Evolutionary conservation across 2,888 invertebrate species (phyloP).

Genomic region (Agriotes lineatus): DNA sequence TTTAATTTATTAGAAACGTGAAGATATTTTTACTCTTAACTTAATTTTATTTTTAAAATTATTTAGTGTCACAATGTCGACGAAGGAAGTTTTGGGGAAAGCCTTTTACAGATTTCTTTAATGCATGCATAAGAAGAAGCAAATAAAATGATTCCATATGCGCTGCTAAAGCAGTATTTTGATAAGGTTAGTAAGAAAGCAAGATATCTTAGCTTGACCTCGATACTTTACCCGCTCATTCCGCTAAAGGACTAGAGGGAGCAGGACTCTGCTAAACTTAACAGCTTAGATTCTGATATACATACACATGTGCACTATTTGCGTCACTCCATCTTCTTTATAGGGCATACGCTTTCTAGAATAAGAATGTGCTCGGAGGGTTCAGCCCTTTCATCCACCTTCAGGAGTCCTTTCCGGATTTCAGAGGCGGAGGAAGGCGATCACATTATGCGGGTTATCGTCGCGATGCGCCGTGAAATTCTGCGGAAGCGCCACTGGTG

Average conservation of each 20-base stretch:
- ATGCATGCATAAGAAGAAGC: no score
- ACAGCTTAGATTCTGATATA: conserved; percentile 7
- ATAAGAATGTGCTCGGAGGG: conserved; percentile 3
- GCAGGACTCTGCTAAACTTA: background rate
- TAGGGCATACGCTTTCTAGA: conserved; percentile 3
- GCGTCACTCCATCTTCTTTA: conserved; percentile 8
- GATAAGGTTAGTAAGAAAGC: no score
- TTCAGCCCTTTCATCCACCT: conserved; percentile 9
- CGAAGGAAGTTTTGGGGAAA: no score
- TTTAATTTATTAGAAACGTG: no score
- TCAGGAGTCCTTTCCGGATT: conserved; percentile 6
- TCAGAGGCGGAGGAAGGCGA: conserved; percentile 11
- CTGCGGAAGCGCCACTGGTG: conserved; percentile 9
- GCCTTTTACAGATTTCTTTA: no score
- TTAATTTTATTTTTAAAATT: no score
- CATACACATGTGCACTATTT: conserved; percentile 11
- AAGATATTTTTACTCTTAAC: no score
- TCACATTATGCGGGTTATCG: conserved; percentile 4
- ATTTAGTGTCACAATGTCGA: no score
- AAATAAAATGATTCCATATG: no score
- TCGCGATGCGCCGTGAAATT: background rate
- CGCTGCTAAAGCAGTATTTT: no score
- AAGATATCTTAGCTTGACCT: no score
- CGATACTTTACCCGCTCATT: background rate
- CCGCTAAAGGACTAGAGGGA: background rate